A percentile compares a stretch with the other conserved stretches of the same genome.
phyloP scores from a whole-genome alignment of 2,888 invertebrate species.

The Scaptomyza tumidula region DNA sequence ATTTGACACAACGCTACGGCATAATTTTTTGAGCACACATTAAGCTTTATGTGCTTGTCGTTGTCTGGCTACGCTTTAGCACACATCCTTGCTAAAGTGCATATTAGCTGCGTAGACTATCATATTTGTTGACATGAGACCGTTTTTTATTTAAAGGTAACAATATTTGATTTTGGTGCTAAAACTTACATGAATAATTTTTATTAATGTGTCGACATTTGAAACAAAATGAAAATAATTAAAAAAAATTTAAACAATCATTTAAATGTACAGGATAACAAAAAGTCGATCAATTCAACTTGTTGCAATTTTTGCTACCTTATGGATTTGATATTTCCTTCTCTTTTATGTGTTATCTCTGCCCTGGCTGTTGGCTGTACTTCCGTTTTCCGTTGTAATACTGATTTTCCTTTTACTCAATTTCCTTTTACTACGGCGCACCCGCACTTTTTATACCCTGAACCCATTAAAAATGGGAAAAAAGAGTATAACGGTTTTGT shows the following conservation, averaged over 20 bases:
- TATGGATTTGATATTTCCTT: conserved; percentile 6
- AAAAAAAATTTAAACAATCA: neutral
- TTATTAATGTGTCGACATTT: too few relatives aligned
- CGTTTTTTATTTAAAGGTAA: neutral
- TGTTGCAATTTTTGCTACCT: neutral
- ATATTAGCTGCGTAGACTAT: neutral
- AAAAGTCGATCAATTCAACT: neutral
- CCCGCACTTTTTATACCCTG: conserved; percentile 20
- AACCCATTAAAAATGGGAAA: too few relatives aligned
- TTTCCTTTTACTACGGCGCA: neutral
- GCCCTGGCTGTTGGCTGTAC: conserved; percentile 11
- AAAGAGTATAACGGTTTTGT: too few relatives aligned
- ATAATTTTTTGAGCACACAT: conserved; percentile 47
- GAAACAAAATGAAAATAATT: neutral
- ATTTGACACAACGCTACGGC: conserved; percentile 56
- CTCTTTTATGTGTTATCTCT: conserved; percentile 5
- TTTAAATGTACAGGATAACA: neutral
- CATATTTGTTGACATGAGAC: neutral
- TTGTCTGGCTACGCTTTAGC: conserved; percentile 7
- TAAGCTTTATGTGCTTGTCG: conserved; percentile 37
- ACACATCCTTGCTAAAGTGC: neutral
- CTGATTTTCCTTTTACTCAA: conserved; percentile 32
- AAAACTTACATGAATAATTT: too few relatives aligned
- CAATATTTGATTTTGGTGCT: too few relatives aligned
- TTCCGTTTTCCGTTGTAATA: conserved; percentile 13